Base-by-base conservation (phyloP, 2,888 invertebrate species). In the Perdita meconis region DNA sequence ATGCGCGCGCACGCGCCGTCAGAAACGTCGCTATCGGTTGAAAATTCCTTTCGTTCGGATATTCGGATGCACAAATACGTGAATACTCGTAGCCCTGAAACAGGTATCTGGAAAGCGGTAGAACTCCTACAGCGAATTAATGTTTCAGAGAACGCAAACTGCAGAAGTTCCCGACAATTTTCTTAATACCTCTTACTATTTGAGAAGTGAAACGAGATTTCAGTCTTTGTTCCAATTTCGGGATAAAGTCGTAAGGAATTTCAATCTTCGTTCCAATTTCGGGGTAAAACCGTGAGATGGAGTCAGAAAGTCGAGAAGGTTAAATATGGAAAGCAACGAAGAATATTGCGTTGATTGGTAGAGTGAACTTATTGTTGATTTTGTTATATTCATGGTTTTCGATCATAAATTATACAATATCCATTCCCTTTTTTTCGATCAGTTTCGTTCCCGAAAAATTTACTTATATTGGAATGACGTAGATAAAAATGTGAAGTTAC, bases 1-100 rank as follows among this genome's bases (percentile, higher is more conserved):
- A 16, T 12, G 24, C 55, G 44, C 55, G 44, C 55, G 66, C 75
- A 66, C 75, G 59, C 53, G 66, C 65, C 53, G 8, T 16, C 38
- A 26, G 40, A 6, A 30, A 65, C 53, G 30, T 53, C 53, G 47
- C 24, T 53, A 60, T 75, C 38, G 8, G 19, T 66, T n/a, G 13
- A 34, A 53, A 44, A 53, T 30, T 64, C 22, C 22, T 65, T 2
- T 30, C 30, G 19, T 30, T 36, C 38, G 47, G 50, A 69, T 61
- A 50, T 50, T 56, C 73, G 73, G 42, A 64, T 42, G 34, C 44
- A 47, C 47, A 12, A 47, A n/a, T 44, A 2, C 13, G 19, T 12
- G 60, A 16, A 74, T 66, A 56, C 56, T 50, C 40, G 16, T 30
- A 16, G 38, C 42, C 5, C 16, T 59, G 6, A 42, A 26, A 74